phyloP scores from a whole-genome alignment of 2,113 vertebrate genomes.

The Agapornis roseicollis region DNA sequence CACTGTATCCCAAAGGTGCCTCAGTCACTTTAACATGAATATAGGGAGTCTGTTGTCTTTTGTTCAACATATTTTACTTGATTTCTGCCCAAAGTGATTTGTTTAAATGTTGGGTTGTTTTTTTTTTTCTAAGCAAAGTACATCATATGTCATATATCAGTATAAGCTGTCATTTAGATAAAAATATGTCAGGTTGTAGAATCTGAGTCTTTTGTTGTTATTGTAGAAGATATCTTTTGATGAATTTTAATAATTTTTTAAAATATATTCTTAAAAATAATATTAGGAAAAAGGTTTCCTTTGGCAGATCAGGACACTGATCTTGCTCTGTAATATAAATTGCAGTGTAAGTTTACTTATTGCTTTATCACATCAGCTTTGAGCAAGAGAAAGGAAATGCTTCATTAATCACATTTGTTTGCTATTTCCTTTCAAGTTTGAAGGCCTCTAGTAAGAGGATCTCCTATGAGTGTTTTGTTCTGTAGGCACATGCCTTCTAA shows the following conservation, averaged over 20 bases:
- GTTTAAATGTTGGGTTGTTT: not conserved
- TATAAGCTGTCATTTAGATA: not conserved
- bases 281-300: not conserved
- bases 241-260: not conserved
- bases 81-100: not conserved
- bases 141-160: fast-evolving
- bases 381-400: not conserved
- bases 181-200: not conserved
- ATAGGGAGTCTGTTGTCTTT: not conserved
- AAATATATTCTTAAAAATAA: not conserved
- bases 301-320: not conserved
- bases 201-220: not conserved
- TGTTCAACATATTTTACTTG: not conserved
- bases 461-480: not conserved
- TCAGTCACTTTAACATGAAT: not conserved
- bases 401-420: not conserved
- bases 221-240: not conserved
- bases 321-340: not conserved
- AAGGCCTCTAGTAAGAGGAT: not conserved
- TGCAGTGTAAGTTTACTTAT: not conserved
- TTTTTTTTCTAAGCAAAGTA: not conserved
- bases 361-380: not conserved
- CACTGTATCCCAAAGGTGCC: not conserved
- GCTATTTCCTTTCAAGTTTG: not conserved
- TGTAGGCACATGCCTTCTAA: not conserved